Conservation (phyloP, 1,140 invertebrate species). For the Lanistes nyassanus region DNA sequence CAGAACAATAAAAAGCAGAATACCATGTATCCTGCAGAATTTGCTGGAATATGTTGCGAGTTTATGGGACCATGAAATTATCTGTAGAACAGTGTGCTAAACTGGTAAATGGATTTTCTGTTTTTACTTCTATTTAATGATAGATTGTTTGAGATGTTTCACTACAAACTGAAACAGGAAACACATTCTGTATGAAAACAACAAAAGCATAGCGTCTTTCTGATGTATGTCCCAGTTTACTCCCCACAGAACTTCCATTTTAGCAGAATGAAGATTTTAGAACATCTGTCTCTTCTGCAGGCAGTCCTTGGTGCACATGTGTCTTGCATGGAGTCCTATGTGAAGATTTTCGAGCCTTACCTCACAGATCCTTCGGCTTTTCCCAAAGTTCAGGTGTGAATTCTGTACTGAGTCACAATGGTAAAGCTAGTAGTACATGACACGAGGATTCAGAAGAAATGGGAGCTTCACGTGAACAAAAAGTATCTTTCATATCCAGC, state of each 20-base stretch:
- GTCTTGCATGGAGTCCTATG: conserved; percentile 32
- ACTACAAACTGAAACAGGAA: background rate
- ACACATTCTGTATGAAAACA: background rate
- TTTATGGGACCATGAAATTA: too few relatives aligned
- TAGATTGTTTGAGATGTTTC: background rate
- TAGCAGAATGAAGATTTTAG: background rate
- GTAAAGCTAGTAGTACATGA: background rate
- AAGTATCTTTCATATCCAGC: background rate
- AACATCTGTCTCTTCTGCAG: conserved; percentile 29
- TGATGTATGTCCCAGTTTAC: background rate
- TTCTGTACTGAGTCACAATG: background rate
- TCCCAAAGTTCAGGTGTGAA: conserved; percentile 50
- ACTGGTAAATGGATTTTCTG: too few relatives aligned
- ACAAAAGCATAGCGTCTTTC: background rate
- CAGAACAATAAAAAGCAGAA: too few relatives aligned
- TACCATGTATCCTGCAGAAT: too few relatives aligned
- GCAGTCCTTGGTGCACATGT: conserved; percentile 42
- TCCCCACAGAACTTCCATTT: background rate
- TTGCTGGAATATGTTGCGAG: too few relatives aligned
- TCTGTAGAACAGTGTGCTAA: too few relatives aligned
- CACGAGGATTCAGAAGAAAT: background rate
- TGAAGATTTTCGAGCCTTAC: conserved; percentile 46
- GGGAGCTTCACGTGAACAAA: background rate
- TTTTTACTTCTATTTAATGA: too few relatives aligned
- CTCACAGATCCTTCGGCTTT: conserved; percentile 46